Percentiles rank a stretch among this genome's conserved stretches.
phyloP scores from a whole-genome alignment of 2,797 vertebrate genomes.

The Leuciscus waleckii region DNA sequence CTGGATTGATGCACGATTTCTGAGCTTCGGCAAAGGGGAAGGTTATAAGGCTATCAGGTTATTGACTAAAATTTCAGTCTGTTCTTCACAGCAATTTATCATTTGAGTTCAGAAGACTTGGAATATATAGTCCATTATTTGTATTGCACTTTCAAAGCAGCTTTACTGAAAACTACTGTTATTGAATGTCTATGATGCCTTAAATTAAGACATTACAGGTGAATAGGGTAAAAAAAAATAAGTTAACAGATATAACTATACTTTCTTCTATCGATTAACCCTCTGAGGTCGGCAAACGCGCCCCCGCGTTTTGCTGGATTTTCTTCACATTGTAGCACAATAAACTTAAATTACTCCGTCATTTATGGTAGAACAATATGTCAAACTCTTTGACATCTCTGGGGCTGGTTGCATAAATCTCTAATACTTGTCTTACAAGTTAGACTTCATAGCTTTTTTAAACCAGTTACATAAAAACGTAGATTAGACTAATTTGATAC shows the following conservation, averaged over 20 bases:
- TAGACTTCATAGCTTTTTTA: too few relatives aligned
- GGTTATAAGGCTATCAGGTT: background rate
- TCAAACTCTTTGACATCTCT: background rate
- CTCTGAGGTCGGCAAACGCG: too few relatives aligned
- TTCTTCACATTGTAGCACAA: too few relatives aligned
- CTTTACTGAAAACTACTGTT: background rate
- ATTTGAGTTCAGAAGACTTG: background rate
- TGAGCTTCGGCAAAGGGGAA: background rate
- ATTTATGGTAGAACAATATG: too few relatives aligned
- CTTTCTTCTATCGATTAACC: too few relatives aligned
- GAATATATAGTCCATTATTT: background rate
- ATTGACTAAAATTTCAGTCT: background rate
- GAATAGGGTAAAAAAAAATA: background rate
- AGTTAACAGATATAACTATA: background rate
- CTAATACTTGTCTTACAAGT: too few relatives aligned
- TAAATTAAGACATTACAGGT: background rate
- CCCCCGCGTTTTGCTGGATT: too few relatives aligned
- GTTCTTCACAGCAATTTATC: background rate
- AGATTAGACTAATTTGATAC: too few relatives aligned
- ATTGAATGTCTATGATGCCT: too few relatives aligned
- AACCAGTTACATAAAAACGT: too few relatives aligned
- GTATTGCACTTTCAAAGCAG: background rate
- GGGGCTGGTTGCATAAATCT: too few relatives aligned
- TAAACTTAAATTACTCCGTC: too few relatives aligned
- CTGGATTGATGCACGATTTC: background rate